Conservation (phyloP, 92 coral and sea anemone species). For the Zoanthus sociatus region DNA sequence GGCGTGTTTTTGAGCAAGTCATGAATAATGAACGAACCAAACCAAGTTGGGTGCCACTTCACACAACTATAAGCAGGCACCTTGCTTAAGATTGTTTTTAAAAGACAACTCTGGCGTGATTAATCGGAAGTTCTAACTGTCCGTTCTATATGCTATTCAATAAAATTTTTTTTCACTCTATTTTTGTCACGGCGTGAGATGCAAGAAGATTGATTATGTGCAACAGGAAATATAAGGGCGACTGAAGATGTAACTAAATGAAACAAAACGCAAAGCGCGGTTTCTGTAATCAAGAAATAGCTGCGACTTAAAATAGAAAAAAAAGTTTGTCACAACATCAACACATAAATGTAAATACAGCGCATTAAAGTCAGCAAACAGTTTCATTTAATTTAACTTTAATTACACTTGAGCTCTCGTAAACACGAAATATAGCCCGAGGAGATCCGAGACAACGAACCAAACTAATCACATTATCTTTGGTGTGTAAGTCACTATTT, state of each 20-base stretch:
- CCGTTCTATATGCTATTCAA: conserved; percentile 26
- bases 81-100: conserved; percentile 21
- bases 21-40: conserved; percentile 39
- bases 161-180: not conserved
- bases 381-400: conserved; percentile 44
- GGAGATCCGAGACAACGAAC: conserved; percentile 9
- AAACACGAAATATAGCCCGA: conserved; percentile 36
- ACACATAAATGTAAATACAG: conserved; percentile 1
- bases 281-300: not conserved
- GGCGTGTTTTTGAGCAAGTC: conserved; percentile 42
- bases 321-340: not conserved
- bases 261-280: not conserved
- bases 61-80: conserved; percentile 5
- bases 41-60: conserved; percentile 36
- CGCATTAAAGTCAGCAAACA: not conserved
- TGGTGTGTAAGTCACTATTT: conserved; percentile 18
- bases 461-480: conserved; percentile 17
- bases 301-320: not conserved
- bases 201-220: conserved; percentile 11
- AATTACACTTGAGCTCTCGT: conserved; percentile 36
- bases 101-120: conserved; percentile 38
- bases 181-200: conserved; percentile 35
- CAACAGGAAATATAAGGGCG: conserved; percentile 11
- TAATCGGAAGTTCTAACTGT: conserved; percentile 44
- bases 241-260: conserved; percentile 4